Evolutionary conservation across 2,888 invertebrate genomes (phyloP).

Genomic region (Apotomis capreana): DNA sequence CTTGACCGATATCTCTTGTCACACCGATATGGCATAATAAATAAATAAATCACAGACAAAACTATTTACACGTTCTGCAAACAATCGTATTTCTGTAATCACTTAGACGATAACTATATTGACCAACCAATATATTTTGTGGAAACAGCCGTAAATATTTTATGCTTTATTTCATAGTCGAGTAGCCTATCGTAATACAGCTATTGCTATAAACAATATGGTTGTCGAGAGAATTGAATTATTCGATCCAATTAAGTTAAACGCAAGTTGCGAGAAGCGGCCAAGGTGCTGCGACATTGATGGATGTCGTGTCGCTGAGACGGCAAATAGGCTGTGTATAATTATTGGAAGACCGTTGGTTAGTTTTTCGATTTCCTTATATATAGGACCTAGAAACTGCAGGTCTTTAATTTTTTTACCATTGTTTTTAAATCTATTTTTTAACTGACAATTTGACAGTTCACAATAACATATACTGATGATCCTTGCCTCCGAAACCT

Average conservation of each 20-base stretch:
- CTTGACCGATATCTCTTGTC: too few relatives aligned
- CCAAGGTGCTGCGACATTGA: slow-evolving; percentile 46
- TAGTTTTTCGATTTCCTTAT: too few relatives aligned
- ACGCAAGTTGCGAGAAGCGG: slow-evolving; percentile 52
- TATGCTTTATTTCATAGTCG: slow-evolving; percentile 23
- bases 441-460: too few relatives aligned
- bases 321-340: slow-evolving; percentile 48
- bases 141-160: slow-evolving; percentile 21
- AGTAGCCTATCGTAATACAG: slow-evolving; percentile 23
- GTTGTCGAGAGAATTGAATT: slow-evolving; percentile 48
- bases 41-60: background rate
- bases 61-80: background rate
- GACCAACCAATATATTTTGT: slow-evolving; percentile 12
- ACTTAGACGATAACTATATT: slow-evolving; percentile 4
- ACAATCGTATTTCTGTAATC: slow-evolving; percentile 3
- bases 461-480: too few relatives aligned
- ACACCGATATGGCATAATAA: too few relatives aligned
- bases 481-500: too few relatives aligned
- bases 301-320: slow-evolving; percentile 58
- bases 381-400: too few relatives aligned
- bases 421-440: too few relatives aligned
- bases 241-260: slow-evolving; percentile 61
- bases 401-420: too few relatives aligned
- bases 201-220: slow-evolving; percentile 27
- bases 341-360: too few relatives aligned